phyloP scores from a whole-genome alignment of 2,113 vertebrate genomes.

The Entelurus aequoreus region DNA sequence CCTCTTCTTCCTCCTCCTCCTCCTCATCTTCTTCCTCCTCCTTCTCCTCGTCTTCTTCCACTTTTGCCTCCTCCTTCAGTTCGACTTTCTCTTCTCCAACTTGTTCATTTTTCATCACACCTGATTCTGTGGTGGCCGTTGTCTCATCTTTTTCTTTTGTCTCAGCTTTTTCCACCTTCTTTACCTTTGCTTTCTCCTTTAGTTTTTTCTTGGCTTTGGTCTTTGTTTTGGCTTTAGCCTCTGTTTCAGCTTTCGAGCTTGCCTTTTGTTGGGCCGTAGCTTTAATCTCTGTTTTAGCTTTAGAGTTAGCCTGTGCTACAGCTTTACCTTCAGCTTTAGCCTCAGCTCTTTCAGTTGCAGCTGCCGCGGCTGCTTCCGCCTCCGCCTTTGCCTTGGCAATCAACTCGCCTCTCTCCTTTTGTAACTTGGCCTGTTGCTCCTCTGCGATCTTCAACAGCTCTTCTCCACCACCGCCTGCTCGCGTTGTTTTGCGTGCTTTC shows the following conservation, averaged over 20 bases:
- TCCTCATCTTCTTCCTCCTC: neutral
- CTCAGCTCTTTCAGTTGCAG: neutral
- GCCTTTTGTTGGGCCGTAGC: neutral
- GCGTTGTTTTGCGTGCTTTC: conserved; percentile 66
- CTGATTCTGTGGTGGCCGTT: neutral
- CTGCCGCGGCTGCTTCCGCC: neutral
- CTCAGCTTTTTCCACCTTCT: neutral
- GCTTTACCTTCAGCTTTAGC: neutral
- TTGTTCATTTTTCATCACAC: neutral
- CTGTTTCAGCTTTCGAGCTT: neutral
- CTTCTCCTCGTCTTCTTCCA: neutral
- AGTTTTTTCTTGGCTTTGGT: neutral
- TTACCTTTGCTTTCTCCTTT: neutral
- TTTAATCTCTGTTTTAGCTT: neutral
- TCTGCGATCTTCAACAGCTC: conserved; percentile 58
- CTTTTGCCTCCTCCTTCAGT: neutral
- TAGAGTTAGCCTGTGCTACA: neutral
- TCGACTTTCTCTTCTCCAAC: no score
- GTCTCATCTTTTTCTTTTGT: neutral
- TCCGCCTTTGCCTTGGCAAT: conserved; percentile 44
- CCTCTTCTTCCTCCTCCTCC: neutral
- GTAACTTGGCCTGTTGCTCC: conserved; percentile 59
- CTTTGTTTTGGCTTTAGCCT: neutral
- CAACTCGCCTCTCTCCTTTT: conserved; percentile 46
- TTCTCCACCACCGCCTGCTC: conserved; percentile 54